Base-by-base conservation (phyloP, 2,888 invertebrate genomes). In the Monoplex corrugatus region DNA sequence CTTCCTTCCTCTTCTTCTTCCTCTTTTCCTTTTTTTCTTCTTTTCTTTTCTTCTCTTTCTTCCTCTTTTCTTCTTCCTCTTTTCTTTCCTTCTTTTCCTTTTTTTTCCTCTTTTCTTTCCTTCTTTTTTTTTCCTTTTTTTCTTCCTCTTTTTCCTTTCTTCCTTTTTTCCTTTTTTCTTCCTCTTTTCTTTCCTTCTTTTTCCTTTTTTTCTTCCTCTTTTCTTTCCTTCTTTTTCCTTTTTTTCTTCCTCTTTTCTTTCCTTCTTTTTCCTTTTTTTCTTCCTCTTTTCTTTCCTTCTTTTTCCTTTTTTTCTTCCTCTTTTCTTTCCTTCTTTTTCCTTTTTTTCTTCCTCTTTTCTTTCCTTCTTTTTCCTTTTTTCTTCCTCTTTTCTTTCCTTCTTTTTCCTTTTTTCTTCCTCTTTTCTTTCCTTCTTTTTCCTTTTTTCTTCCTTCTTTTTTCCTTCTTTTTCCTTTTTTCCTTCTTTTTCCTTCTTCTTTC, bases 241-340 rank as follows among this genome's bases (percentile, higher is more conserved):
- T 50, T 8, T 50, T 8, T 50, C 10, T 50, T 8, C n/a, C 6
- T 38, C 0, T 57, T 57, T 57, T 57, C 85, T 63, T 68, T 63
- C 86, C 38, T 68, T 63, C 86, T 63, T 68, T 86, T 68, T 63
- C 86, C 38, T 68, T 63, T 68, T 63, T 68, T 86, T 57, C 50
- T 32, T 85, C 85, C 50, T 57, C 50, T 57, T 85, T 23, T 85
- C 85, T 85, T 23, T 85, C 85, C 50, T 23, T 85, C 85, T 85
- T 23, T 85, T 57, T 85, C 50, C 50, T 57, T 85, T 23, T 85
- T 57, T 85, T 23, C 32, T 57, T 85, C 32, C 35, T 35, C n/a
- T 5, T 75, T 13, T 75, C 32, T 75, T 35, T 75, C 35, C 1
- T 35, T 75, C 35, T 35, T 35, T 38, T 16, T 35, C 32, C 1